Base-by-base conservation (phyloP, 2,888 invertebrate genomes). In the Epinotia brunnichana region DNA sequence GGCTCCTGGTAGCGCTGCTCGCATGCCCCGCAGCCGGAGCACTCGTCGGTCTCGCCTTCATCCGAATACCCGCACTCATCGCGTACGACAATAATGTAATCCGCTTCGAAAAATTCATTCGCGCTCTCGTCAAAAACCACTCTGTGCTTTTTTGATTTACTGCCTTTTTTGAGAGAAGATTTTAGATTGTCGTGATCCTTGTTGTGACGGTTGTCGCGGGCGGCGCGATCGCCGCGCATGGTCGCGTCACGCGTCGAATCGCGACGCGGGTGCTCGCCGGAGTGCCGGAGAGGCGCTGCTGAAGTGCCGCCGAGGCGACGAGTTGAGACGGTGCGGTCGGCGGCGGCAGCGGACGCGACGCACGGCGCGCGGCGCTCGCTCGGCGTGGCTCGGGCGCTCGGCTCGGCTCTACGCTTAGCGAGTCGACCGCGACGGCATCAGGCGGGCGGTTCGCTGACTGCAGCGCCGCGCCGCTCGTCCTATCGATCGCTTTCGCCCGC, bases 61-160 rank as follows among this genome's bases (percentile, higher is more conserved):
- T 97, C 97, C 73, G 97, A 97, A 83, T 96, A 96, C 11, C 90
- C 91, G 84, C 97, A 97, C 86, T 97, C 97, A 85, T 98, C 97
- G 74, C 97, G 95, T 76, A 98, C 97, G 76, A 97, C 94, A 81
- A 98, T 98, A 83, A 98, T 97, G 84, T 98, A 98, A 90, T 98
- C 97, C 67, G 98, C 97, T 81, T 98, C 98, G 87, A 98, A 97
- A 90, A 97, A 97, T 87, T 97, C 97, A 90, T 98, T 98, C 69
- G 96, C 95, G 82, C 96, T 97, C 91, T 98, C 98, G 85, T 98
- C 97, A 84, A 98, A 98, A 68, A 97, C 95, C 29, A 98, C 98
- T 71, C 97, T 95, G 87, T 97, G 95, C 83, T 96, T 96, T 80
- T 95, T 95, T 74, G 94, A 87, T 84, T 95, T 96, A 78, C 93